Evolutionary conservation across 2,113 vertebrate species (phyloP).

Genomic region (Lycaon pictus): DNA sequence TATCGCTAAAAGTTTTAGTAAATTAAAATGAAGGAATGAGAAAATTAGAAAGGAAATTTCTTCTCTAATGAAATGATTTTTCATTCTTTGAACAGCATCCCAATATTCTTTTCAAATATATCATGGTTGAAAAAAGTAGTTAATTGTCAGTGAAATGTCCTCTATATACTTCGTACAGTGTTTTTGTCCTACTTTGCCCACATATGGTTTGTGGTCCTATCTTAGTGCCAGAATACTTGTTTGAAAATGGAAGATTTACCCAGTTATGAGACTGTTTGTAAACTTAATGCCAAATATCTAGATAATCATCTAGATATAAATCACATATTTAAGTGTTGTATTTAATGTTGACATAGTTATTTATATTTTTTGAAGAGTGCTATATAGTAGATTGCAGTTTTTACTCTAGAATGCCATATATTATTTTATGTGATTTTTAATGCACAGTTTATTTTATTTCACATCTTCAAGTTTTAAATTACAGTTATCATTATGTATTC

Average conservation of each 20-base stretch:
- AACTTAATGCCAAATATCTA: not conserved
- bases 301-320: too few species aligned
- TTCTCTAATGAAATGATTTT: conserved; percentile 5
- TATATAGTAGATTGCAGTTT: not conserved
- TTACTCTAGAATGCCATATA: not conserved
- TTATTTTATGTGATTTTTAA: not conserved
- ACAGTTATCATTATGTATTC: not conserved
- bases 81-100: not conserved
- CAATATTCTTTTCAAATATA: conserved; percentile 14
- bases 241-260: not conserved
- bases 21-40: conserved; percentile 17
- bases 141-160: not conserved
- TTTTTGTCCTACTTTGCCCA: not conserved
- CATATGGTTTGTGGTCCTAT: not conserved
- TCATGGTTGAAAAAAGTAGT: not conserved
- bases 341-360: not conserved
- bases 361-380: conserved; percentile 18
- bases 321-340: not conserved
- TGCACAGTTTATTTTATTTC: conserved; percentile 21
- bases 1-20: conserved; percentile 13
- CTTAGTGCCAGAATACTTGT: not conserved
- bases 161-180: not conserved
- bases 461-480: not conserved
- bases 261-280: not conserved
- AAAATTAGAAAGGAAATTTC: conserved; percentile 10